These are phyloP conservation scores for Menidia beryllina DNA, from an alignment of 2,113 vertebrate genomes.

Conservation along the genomic window DNA sequence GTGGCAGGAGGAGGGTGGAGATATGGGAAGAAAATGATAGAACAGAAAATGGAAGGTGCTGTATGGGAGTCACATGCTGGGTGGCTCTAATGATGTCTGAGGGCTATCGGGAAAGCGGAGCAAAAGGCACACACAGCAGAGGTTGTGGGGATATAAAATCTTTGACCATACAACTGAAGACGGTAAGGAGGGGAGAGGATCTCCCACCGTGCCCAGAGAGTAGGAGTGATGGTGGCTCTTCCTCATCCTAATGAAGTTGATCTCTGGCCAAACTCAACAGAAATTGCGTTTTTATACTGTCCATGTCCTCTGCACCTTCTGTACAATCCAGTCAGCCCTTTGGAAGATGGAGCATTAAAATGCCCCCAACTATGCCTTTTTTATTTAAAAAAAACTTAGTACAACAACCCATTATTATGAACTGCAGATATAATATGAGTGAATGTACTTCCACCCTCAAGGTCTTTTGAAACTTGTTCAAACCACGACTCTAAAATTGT, in stretches of 20 bases:
- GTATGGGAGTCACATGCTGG: conserved; percentile 74
- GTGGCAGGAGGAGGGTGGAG: conserved; percentile 69
- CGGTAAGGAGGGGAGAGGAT: conserved; percentile 41
- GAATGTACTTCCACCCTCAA: neutral
- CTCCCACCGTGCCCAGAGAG: conserved; percentile 43
- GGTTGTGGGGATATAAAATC: conserved; percentile 30
- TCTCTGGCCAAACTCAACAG: conserved; percentile 42
- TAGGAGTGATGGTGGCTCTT: conserved; percentile 40
- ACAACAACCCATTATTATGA: conserved; percentile 7
- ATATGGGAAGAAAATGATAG: conserved; percentile 76
- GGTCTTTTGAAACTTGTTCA: conserved; percentile 15
- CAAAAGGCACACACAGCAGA: conserved; percentile 52
- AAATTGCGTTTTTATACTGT: conserved; percentile 21
- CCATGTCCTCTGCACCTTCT: conserved; percentile 34
- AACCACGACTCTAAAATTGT: conserved; percentile 6
- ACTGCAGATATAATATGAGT: neutral
- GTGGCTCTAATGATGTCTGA: conserved; percentile 79
- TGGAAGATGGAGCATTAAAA: conserved; percentile 4
- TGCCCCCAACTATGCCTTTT: neutral
- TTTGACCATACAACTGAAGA: conserved; percentile 45
- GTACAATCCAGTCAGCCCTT: neutral
- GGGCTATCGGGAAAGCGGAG: conserved; percentile 62
- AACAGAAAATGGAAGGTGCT: conserved; percentile 77
- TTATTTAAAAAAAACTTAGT: neutral
- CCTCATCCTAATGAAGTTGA: conserved; percentile 61